Evolutionary conservation across 2,797 vertebrate genomes (phyloP), one percentile per base, ranked within the genome.

Genomic region (Sebastiscus tertius): DNA sequence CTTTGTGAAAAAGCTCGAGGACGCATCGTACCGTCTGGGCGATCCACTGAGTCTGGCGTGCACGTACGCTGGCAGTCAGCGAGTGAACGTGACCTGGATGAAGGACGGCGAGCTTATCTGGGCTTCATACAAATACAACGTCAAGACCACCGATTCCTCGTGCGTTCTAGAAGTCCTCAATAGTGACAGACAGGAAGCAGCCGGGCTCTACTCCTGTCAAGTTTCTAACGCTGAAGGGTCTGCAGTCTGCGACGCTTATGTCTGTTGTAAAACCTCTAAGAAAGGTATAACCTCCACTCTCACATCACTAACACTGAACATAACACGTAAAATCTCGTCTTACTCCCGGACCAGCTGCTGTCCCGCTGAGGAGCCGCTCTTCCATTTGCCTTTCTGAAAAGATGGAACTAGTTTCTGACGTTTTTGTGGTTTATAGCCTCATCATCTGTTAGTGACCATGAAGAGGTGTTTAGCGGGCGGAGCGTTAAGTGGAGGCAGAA

Each of bases 1-100:
- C 20, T 98, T 98, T 93, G 94, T 96, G 89, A 97, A 96, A 93
- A 97, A 93, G 87, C 88, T 97, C 72, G 95, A 96, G 1, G 96
- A 97, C 87, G 96, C 96, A 3, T 94, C 93, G 12, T 94, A 96
- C 88, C 93, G 95, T 78, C 94, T 97, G 69, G 97, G 95, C 14
- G 93, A 95, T 75, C 93, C 96, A 36, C 88, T 98, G 77, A 94
- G 95, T 87, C 94, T 98, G 77, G 94, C 95, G 24, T 95, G 96
- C 82, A 95, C 92, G 18, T 98, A 96, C 80, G 90, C 84, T 5
- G 97, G 97, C 70, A 97, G 96, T 14, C 95, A 96, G 78, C 96
- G 93, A 14, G 95, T 98, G 78, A 95, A 96, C 72, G 95, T 97
- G 71, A 96, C 88, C 12, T 98, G 97, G 97, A 96, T 92, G 79